phyloP scores from a whole-genome alignment of 2,888 invertebrate species.

The Magallana nippona region DNA sequence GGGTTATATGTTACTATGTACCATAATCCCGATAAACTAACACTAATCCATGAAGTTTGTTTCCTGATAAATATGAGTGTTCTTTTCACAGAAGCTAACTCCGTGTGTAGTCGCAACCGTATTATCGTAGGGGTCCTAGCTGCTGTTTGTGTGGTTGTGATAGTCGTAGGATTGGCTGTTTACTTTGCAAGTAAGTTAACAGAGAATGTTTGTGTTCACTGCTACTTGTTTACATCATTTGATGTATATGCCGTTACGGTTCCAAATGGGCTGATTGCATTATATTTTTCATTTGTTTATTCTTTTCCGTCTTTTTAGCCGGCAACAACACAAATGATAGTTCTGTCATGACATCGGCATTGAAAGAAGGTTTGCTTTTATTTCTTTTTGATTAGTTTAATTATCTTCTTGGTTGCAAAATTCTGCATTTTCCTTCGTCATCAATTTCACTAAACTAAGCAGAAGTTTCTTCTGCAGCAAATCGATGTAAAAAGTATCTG shows the following conservation, averaged over 20 bases:
- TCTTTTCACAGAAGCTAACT: neutral
- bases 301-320: neutral
- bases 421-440: no score
- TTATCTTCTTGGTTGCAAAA: no score
- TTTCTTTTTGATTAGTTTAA: no score
- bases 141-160: constrained; percentile 38
- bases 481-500: no score
- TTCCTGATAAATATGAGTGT: neutral
- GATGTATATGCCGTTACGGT: no score
- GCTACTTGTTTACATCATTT: no score
- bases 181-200: neutral
- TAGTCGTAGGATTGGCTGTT: constrained; percentile 32
- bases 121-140: neutral
- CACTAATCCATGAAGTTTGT: neutral
- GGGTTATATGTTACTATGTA: no score
- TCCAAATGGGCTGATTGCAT: neutral
- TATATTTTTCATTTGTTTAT: neutral
- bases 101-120: neutral
- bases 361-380: neutral
- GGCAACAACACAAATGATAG: neutral
- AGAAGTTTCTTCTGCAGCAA: no score
- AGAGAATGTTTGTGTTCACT: no score
- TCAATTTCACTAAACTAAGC: no score
- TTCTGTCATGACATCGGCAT: neutral
- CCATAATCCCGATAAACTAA: no score